Conservation (phyloP, 2,113 vertebrate species). For the Zapus hudsonius region DNA sequence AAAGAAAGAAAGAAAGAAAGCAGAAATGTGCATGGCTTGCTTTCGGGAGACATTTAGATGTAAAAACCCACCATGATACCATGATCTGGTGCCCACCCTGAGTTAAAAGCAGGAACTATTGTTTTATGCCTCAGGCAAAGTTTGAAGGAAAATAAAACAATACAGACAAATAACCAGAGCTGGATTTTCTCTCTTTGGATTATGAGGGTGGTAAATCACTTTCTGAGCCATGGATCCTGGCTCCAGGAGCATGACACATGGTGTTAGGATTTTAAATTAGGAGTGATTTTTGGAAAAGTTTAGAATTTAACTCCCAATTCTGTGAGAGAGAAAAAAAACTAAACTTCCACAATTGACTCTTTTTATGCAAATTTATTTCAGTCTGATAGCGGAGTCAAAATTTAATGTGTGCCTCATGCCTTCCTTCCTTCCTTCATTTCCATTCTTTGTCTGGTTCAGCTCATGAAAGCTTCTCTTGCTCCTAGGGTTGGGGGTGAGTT, state of each 20-base stretch:
- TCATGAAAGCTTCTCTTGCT: neutral
- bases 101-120: neutral
- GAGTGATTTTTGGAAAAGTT: neutral
- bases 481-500: neutral
- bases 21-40: neutral
- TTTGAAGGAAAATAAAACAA: neutral
- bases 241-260: neutral
- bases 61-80: too few species aligned
- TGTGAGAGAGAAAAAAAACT: neutral
- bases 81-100: neutral
- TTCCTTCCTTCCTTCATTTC: neutral
- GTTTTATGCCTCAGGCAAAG: neutral
- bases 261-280: neutral
- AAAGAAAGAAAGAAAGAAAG: neutral
- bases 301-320: neutral
- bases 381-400: neutral
- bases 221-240: neutral
- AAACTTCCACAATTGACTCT: neutral
- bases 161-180: neutral
- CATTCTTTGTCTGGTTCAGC: too few species aligned
- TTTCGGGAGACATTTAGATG: neutral
- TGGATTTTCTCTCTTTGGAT: neutral
- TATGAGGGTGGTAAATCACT: neutral
- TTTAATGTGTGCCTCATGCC: neutral
- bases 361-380: neutral